Base-by-base conservation (phyloP, 2,113 vertebrate genomes). In the Tichodroma muraria region DNA sequence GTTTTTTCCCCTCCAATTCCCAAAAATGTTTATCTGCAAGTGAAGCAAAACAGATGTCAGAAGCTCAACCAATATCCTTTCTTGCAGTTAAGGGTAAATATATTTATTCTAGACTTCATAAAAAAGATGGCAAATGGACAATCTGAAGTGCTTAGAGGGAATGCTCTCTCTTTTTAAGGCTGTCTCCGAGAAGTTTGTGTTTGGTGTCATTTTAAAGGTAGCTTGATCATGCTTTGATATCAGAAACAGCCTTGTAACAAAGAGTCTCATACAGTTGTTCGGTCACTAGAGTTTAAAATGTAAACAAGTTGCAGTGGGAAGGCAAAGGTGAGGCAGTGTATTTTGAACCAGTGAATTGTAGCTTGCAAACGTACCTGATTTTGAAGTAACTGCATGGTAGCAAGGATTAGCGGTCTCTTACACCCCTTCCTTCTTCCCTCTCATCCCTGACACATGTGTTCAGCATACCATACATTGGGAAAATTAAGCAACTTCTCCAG, bases 351-450 rank as follows among this genome's bases (percentile, higher is more conserved):
- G 94, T 93, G 80, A 97, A 89, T 60, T 91, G 90, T 95, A 96
- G 95, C 83, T 96, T 97, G 96, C 95, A 95, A 85, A 87, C 8
- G 54, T 96, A 96, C 77, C 95, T 84, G 84, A 94, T 94, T 96
- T 95, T 91, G 93, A 97, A 97, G 96, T 96, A 97, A 96, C 98
- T 98, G 98, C 98, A 98, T 94, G 98, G 98, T 98, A 98, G 98
- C 98, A 98, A 98, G 98, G 98, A 98, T 96, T 97, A 97, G 97
- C 97, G 63, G 89, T 91, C 93, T 96, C 96, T 96, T 93, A 95
- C 94, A 96, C 87, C 94, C 94, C 91, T 91, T 96, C 95, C 92
- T 96, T 92, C 91, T 97, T 96, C 95, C 97, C 95, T 93, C 77
- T 96, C 96, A 96, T 95, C 95, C 97, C 95, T 44, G 64, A 93